Evolutionary conservation across 2,888 invertebrate species (phyloP).

Genomic region (Maniola hyperantus): DNA sequence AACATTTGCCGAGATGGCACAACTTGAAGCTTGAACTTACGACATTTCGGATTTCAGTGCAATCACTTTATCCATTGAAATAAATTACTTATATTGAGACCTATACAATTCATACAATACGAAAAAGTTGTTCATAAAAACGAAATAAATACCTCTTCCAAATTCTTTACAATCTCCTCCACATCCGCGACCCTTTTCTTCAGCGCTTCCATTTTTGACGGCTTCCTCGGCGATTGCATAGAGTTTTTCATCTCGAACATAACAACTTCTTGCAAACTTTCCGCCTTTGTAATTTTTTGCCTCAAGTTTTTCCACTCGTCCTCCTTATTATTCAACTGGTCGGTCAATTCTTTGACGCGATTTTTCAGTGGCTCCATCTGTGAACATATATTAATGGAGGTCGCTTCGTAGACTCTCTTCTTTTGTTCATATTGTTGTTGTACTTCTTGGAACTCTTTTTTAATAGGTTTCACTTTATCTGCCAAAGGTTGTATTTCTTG

Average conservation of each 20-base stretch:
- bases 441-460: constrained; percentile 85
- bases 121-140: not conserved
- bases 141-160: constrained; percentile 53
- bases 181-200: constrained; percentile 84
- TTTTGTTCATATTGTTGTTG: constrained; percentile 86
- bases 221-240: constrained; percentile 75
- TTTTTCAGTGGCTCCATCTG: constrained; percentile 82
- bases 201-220: constrained; percentile 84
- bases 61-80: no score
- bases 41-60: no score
- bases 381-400: constrained; percentile 80
- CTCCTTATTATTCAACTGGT: constrained; percentile 76
- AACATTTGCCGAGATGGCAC: no score
- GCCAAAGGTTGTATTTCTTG: constrained; percentile 76
- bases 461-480: constrained; percentile 83
- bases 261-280: constrained; percentile 80
- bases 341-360: constrained; percentile 78
- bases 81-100: no score
- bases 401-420: constrained; percentile 86
- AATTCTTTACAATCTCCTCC: constrained; percentile 78
- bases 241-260: constrained; percentile 78
- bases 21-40: no score
- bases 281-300: constrained; percentile 81
- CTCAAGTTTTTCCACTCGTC: constrained; percentile 79
- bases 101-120: no score